Percentiles rank a stretch among this genome's conserved stretches.
Evolutionary conservation across 2,797 vertebrate species (phyloP).

Genomic region (Gambelia wislizenii): DNA sequence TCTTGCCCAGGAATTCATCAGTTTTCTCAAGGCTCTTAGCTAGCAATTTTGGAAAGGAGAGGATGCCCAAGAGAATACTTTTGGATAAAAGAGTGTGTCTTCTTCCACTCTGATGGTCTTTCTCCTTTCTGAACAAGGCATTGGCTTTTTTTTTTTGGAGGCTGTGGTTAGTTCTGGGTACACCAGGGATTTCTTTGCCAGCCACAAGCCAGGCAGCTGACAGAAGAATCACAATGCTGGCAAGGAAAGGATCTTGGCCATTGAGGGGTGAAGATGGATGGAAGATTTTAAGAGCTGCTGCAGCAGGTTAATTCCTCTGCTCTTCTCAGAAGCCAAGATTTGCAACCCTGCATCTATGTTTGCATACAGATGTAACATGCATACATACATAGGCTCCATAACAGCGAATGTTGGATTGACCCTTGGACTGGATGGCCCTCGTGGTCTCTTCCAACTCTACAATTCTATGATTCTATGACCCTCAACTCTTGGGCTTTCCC

Average conservation of each 20-base stretch:
- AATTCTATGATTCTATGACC: too few species aligned
- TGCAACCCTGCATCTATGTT: not conserved
- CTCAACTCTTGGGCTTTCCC: not conserved
- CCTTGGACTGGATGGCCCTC: too few species aligned
- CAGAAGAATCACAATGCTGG: not conserved
- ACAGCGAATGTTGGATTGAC: too few species aligned
- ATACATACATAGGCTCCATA: too few species aligned
- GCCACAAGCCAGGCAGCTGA: not conserved
- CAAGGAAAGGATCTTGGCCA: not conserved
- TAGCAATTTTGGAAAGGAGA: not conserved
- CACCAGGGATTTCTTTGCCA: not conserved
- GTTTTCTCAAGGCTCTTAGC: not conserved
- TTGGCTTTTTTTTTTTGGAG: not conserved
- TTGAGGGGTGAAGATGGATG: not conserved
- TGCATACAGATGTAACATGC: not conserved
- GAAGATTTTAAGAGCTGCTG: not conserved
- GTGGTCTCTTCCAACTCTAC: too few species aligned
- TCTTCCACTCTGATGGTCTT: not conserved
- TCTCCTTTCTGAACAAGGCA: not conserved
- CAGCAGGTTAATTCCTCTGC: not conserved
- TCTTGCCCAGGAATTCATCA: not conserved
- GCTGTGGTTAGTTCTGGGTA: not conserved
- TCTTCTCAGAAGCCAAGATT: not conserved
- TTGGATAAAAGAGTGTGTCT: not conserved
- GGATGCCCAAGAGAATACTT: not conserved